Evolutionary conservation across 2,888 invertebrate genomes (phyloP).

Genomic region (Pristionchus mayeri): DNA sequence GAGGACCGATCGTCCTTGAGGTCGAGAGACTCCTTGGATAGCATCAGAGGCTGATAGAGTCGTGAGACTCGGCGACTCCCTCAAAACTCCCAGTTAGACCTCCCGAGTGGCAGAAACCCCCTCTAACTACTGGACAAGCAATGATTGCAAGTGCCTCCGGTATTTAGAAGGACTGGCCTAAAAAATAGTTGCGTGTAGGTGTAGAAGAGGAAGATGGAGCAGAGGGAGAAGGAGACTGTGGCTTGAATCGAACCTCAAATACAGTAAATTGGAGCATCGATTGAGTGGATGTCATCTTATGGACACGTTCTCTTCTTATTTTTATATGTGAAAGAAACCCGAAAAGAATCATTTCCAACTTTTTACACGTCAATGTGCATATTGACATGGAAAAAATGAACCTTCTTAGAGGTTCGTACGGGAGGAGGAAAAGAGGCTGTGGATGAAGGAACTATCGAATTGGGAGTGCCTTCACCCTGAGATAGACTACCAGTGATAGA

Average conservation of each 20-base stretch:
- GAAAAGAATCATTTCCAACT: neutral
- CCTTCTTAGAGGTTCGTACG: conserved; percentile 9
- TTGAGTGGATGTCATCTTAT: too few species aligned
- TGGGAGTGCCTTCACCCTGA: conserved; percentile 29
- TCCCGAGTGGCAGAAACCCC: neutral
- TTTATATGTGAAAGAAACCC: too few species aligned
- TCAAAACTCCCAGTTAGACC: neutral
- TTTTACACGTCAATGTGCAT: neutral
- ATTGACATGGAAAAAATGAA: neutral
- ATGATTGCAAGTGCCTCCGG: too few species aligned
- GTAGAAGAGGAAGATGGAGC: neutral
- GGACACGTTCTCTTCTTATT: neutral
- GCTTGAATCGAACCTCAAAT: conserved; percentile 45
- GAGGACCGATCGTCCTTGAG: conserved; percentile 32
- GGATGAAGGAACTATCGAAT: conserved; percentile 11
- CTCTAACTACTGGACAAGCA: neutral
- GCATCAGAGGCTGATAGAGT: conserved; percentile 32
- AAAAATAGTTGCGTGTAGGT: conserved; percentile 30
- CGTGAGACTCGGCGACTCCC: conserved; percentile 49
- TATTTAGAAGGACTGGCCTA: conserved; percentile 15
- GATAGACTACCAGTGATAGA: neutral
- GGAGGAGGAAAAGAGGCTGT: conserved; percentile 28
- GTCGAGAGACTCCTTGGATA: neutral
- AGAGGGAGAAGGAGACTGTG: conserved; percentile 14
- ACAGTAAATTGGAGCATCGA: too few species aligned